Base-by-base conservation (phyloP, 2,113 vertebrate species). In the Eolophus roseicapilla region DNA sequence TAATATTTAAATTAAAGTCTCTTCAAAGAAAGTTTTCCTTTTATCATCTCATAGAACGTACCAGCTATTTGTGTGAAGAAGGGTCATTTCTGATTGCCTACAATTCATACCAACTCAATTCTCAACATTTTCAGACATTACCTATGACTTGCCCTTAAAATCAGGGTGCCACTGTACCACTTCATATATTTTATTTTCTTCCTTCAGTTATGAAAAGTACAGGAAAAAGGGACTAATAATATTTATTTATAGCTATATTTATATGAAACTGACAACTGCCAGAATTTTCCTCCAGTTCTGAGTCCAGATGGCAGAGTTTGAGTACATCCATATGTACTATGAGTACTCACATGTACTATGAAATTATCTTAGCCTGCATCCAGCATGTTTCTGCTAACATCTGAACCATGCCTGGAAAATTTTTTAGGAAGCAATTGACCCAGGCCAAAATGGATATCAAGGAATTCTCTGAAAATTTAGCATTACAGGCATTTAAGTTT, bases 291-390 rank as follows among this genome's bases (percentile, higher is more conserved):
- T 81, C 37, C 29, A 81, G 10, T 86, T 96, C 59, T 75, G 64
- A 81, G 63, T 83, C 60, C 86, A 96, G 64, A 80, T 95, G 91
- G 80, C 88, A 96, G 82, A 91, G 81, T 92, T 64, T 86, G n/a
- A 74, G 13, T 74, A 29, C 15, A 44, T 70, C 11, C 25, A 29
- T 23, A 57, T 23, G 55, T 33, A 57, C 33, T n/a, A 57, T 33
- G 33, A 57, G 13, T 23, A 21, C 33, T 57, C 31, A 57, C n/a
- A 57, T n/a, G 33, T 23, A 35, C 19, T 77, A 53, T 28, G 33
- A 80, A 90, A 92, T 75, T 70, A 68, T 78, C 52, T 81, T 63
- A 75, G 37, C 37, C 28, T 68, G 12, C 31, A 70, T 86, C 50
- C 46, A 83, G 3, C 46, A 35, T 63, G 27, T 70, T 92, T 77